These are phyloP conservation scores for Mormyrus proboscirostris DNA, from an alignment of 2,797 vertebrate genomes.

Conservation along the genomic window DNA sequence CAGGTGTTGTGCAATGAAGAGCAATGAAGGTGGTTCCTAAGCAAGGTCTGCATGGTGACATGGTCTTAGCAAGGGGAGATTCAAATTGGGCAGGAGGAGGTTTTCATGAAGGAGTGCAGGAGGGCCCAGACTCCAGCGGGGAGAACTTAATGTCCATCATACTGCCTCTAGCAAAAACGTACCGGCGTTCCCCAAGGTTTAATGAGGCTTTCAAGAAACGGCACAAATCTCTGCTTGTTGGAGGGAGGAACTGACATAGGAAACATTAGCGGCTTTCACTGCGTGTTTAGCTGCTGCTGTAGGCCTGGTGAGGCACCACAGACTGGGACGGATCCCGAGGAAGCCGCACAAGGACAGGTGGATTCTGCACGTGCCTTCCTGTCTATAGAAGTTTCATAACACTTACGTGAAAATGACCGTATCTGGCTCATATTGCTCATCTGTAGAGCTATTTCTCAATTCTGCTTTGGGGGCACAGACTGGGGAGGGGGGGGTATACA, in stretches of 20 bases:
- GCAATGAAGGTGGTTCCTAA: neutral
- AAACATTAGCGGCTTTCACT: neutral
- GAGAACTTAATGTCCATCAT: neutral
- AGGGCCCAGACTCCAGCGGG: neutral
- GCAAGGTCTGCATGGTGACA: neutral
- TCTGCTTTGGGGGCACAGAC: constrained; percentile 38
- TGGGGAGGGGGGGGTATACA: neutral
- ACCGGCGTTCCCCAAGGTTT: neutral
- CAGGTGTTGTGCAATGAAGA: too few species aligned
- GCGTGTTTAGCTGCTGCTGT: neutral
- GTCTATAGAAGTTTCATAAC: constrained; percentile 35
- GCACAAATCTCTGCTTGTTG: neutral
- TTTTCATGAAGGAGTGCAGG: neutral
- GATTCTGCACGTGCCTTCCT: constrained; percentile 16
- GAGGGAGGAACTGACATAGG: neutral
- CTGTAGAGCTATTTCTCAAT: constrained; percentile 12
- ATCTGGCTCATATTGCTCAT: constrained; percentile 28
- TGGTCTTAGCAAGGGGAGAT: neutral
- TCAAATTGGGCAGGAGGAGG: neutral
- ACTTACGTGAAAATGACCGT: constrained; percentile 41
- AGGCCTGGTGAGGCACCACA: neutral
- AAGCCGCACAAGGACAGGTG: constrained; percentile 26
- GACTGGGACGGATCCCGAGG: neutral
- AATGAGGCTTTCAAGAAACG: neutral
- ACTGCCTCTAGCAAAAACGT: neutral